phyloP scores from a whole-genome alignment of 2,797 vertebrate genomes.

The Acropternis orthonyx region DNA sequence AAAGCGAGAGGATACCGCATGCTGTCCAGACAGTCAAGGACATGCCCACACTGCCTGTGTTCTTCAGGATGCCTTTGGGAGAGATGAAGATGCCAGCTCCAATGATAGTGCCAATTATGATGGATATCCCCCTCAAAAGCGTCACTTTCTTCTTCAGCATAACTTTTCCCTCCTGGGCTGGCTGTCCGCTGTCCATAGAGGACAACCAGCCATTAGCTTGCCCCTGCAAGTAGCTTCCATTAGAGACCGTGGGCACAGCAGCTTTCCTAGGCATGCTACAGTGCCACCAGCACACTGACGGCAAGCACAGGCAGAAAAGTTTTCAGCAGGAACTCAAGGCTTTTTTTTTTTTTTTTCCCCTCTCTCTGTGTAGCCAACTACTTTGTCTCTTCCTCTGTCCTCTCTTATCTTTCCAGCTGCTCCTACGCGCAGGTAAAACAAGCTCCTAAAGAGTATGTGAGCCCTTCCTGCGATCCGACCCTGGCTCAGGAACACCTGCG shows the following conservation, averaged over 20 bases:
- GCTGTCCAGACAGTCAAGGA: constrained; percentile 88
- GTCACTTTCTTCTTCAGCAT: constrained; percentile 92
- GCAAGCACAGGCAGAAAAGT: constrained; percentile 11
- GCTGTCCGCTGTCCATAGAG: constrained; percentile 23
- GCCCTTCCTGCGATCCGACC: neutral
- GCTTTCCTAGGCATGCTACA: constrained; percentile 81
- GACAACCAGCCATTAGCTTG: constrained; percentile 55
- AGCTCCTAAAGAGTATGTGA: neutral
- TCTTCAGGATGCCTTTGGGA: constrained; percentile 90
- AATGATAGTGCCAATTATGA: constrained; percentile 94
- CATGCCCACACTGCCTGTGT: constrained; percentile 93
- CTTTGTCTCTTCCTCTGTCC: constrained; percentile 1
- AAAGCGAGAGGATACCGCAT: constrained; percentile 92
- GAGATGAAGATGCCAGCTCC: constrained; percentile 98
- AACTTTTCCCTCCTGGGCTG: constrained; percentile 73
- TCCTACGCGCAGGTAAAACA: constrained; percentile 41
- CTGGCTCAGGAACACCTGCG: constrained; percentile 70
- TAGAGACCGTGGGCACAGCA: constrained; percentile 55
- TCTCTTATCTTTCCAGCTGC: constrained; percentile 17
- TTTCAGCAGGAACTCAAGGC: constrained; percentile 5
- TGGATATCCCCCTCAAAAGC: constrained; percentile 89
- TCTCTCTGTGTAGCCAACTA: neutral
- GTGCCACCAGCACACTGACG: constrained; percentile 12
- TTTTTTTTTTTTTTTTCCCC: neutral
- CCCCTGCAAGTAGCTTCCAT: constrained; percentile 58